These are phyloP conservation scores for Lethrus apterus DNA, from an alignment of 1,140 invertebrate genomes.

Conservation along the genomic window DNA sequence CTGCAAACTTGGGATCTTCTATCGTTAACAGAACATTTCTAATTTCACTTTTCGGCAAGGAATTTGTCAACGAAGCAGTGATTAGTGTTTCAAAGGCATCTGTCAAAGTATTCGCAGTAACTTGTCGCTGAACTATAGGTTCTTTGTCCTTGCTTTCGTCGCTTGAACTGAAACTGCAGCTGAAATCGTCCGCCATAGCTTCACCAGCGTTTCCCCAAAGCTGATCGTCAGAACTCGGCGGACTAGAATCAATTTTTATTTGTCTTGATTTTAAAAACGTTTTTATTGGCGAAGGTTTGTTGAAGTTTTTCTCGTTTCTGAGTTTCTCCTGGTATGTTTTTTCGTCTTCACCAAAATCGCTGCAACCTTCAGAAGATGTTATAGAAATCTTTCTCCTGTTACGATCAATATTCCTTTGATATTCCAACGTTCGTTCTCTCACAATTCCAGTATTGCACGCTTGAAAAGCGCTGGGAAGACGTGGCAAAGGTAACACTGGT, in stretches of 20 bases:
- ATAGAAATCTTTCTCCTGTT: slow-evolving; percentile 40
- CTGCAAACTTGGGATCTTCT: slow-evolving; percentile 69
- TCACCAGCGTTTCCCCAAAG: slow-evolving; percentile 53
- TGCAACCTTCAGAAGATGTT: slow-evolving; percentile 47
- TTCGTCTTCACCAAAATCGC: slow-evolving; percentile 47
- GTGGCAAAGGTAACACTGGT: slow-evolving; percentile 49
- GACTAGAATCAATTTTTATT: slow-evolving; percentile 39
- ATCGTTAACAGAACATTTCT: slow-evolving; percentile 48
- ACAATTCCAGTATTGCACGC: slow-evolving; percentile 42
- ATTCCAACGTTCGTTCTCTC: slow-evolving; percentile 45
- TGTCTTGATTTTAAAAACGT: slow-evolving; percentile 30
- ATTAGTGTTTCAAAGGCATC: slow-evolving; percentile 32
- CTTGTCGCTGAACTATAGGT: slow-evolving; percentile 5
- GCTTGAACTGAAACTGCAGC: slow-evolving; percentile 47
- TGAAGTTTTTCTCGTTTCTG: slow-evolving; percentile 42
- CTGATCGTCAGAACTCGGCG: slow-evolving; percentile 44
- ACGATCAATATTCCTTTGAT: slow-evolving; percentile 41
- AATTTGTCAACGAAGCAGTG: slow-evolving; percentile 28
- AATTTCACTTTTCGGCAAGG: slow-evolving; percentile 22
- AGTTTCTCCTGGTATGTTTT: slow-evolving; percentile 45
- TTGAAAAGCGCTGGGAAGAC: slow-evolving; percentile 39
- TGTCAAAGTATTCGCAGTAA: slow-evolving; percentile 2
- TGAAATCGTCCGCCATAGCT: slow-evolving; percentile 59
- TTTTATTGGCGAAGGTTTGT: slow-evolving; percentile 20
- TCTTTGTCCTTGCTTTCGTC: slow-evolving; percentile 42